Percentiles rank a stretch among this genome's conserved stretches.
phyloP scores from a whole-genome alignment of 2,113 vertebrate genomes.

The Rynchops niger region DNA sequence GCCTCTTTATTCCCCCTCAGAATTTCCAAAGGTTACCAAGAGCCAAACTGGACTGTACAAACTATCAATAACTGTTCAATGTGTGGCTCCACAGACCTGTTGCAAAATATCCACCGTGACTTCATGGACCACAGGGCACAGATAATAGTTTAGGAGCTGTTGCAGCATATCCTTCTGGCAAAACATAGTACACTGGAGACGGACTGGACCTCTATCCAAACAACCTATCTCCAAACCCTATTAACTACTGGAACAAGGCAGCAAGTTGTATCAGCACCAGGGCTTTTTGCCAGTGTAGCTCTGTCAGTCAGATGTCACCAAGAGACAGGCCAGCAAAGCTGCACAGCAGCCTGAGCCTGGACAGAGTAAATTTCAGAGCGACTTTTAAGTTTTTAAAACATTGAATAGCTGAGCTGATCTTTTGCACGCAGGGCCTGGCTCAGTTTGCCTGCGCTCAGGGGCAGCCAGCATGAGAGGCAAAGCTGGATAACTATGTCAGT shows the following conservation, averaged over 20 bases:
- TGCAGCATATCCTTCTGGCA: neutral
- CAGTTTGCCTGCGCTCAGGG: neutral
- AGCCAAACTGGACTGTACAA: neutral
- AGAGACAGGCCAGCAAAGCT: neutral
- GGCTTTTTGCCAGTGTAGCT: neutral
- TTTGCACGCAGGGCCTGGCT: neutral
- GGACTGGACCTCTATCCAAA: neutral
- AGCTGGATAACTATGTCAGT: neutral
- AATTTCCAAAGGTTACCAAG: neutral
- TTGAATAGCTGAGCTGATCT: neutral
- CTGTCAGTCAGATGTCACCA: neutral
- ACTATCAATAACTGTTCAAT: neutral
- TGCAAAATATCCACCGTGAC: neutral
- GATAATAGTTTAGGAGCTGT: neutral
- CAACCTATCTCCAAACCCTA: neutral
- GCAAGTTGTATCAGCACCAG: neutral
- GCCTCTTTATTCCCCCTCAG: neutral
- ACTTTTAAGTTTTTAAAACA: neutral
- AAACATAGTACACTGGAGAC: rapidly evolving
- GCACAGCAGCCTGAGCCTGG: neutral
- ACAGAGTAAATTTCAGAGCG: neutral
- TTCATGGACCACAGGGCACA: neutral
- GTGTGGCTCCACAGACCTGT: neutral
- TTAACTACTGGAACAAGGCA: neutral
- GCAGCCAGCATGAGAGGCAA: neutral